Percentiles rank a stretch among this genome's conserved stretches.
Evolutionary conservation across 2,797 vertebrate genomes (phyloP).

Genomic region (Sebastes nivosus): DNA sequence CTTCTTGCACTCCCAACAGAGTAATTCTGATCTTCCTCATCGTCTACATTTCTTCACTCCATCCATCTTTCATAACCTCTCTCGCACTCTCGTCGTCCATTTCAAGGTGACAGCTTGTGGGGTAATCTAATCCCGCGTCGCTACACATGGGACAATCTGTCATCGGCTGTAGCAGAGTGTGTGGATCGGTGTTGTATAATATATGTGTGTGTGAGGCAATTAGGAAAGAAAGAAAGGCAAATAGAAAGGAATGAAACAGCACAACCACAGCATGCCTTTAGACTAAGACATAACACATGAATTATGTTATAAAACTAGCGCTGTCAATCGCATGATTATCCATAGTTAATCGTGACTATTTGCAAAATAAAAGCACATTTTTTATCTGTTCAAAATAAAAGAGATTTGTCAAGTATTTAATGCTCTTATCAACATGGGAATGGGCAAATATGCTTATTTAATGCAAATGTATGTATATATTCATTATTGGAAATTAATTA

Average conservation of each 20-base stretch:
- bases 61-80: slow-evolving; percentile 25
- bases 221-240: background rate
- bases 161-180: slow-evolving; percentile 6
- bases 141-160: slow-evolving; percentile 51
- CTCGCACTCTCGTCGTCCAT: slow-evolving; percentile 30
- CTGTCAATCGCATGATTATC: no score
- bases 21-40: background rate
- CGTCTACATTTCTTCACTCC: background rate
- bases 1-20: background rate
- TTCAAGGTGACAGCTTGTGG: slow-evolving; percentile 65
- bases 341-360: no score
- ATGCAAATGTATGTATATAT: no score
- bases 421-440: fast-evolving
- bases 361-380: no score
- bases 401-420: no score
- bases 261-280: background rate
- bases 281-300: background rate
- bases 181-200: background rate
- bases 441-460: no score
- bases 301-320: background rate
- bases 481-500: no score
- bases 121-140: slow-evolving; percentile 63
- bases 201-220: background rate
- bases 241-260: background rate
- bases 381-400: no score